phyloP scores from a whole-genome alignment of 2,113 vertebrate species.

The Arothron firmamentum region DNA sequence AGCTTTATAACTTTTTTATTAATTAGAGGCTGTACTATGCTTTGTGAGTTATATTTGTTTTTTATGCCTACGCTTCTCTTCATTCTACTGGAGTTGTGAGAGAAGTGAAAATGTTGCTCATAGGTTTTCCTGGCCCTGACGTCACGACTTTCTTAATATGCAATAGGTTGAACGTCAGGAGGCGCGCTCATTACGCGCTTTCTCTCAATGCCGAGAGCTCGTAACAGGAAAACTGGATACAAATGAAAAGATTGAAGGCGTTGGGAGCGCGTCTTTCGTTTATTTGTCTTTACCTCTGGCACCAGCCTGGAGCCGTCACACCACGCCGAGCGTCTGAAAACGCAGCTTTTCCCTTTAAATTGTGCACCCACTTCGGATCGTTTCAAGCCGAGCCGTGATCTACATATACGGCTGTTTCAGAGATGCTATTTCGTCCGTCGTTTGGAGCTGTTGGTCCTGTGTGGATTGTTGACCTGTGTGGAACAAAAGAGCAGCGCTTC shows the following conservation, averaged over 20 bases:
- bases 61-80: not conserved
- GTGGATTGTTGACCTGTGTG: conserved; percentile 52
- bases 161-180: conserved; percentile 63
- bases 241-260: conserved; percentile 21
- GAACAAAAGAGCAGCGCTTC: conserved; percentile 20
- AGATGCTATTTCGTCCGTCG: conserved; percentile 33
- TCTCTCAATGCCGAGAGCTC: conserved; percentile 48
- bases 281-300: not conserved
- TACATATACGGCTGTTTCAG: conserved; percentile 16
- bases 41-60: not conserved
- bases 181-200: conserved; percentile 74
- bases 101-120: conserved; percentile 2
- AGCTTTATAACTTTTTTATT: not conserved
- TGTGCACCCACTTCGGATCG: conserved; percentile 18
- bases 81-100: not conserved
- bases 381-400: conserved; percentile 26
- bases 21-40: not conserved
- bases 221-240: conserved; percentile 28
- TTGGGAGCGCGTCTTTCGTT: conserved; percentile 9
- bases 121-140: conserved; percentile 37
- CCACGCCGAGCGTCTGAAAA: no score
- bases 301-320: not conserved
- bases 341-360: no score
- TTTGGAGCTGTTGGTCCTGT: conserved; percentile 24
- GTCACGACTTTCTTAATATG: conserved; percentile 25